A percentile compares a stretch with the other conserved stretches of the same genome.
phyloP scores from a whole-genome alignment of 2,797 vertebrate species.

The Picus viridis region DNA sequence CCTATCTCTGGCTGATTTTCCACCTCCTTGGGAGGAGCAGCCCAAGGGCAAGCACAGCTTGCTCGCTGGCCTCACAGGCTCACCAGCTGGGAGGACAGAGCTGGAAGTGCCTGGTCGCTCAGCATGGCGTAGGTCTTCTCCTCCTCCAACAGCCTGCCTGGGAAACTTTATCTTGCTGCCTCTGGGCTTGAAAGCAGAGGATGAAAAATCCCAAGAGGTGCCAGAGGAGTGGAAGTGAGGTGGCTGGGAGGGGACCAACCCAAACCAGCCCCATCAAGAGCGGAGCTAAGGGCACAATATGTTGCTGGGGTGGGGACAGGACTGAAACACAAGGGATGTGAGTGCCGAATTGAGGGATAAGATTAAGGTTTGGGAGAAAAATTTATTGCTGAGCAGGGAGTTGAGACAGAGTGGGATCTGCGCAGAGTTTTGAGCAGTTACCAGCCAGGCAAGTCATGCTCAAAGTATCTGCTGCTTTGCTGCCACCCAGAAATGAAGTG shows the following conservation, averaged over 20 bases:
- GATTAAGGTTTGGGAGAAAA: conserved; percentile 29
- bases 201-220: conserved; percentile 34
- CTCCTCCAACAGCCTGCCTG: conserved; percentile 32
- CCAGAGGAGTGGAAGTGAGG: not conserved
- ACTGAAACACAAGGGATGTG: not conserved
- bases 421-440: not conserved
- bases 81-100: conserved; percentile 10
- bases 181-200: not conserved
- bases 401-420: conserved; percentile 18
- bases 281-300: not conserved
- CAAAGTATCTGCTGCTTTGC: not conserved
- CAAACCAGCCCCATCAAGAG: conserved; percentile 11
- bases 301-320: not conserved
- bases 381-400: conserved; percentile 49
- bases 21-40: conserved; percentile 15
- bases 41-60: conserved; percentile 14
- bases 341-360: not conserved
- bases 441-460: not conserved
- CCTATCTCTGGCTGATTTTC: conserved; percentile 23
- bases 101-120: conserved; percentile 32
- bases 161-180: conserved; percentile 49
- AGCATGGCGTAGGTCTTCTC: conserved; percentile 36
- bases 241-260: not conserved
- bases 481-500: conserved; percentile 1
- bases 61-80: not conserved